Base-by-base conservation (phyloP, 2,888 invertebrate genomes). In the Scaptomyza polygonia region DNA sequence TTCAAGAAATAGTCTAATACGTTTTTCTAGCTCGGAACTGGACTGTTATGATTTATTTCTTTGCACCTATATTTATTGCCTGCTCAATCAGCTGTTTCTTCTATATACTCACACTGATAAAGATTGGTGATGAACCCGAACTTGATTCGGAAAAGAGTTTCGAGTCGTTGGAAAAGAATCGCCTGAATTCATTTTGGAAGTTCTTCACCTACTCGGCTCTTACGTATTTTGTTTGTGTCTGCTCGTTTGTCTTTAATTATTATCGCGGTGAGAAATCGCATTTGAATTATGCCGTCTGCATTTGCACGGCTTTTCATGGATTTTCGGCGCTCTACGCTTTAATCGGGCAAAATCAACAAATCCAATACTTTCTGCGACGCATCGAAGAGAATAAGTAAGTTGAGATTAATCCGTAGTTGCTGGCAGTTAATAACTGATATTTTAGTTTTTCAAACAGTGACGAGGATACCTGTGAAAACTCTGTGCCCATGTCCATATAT, bases 11-110 rank as follows among this genome's bases (percentile, higher is more conserved):
- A 21, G 6, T 5, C 9, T 18, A 27, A 3, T 1, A 3, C 1
- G 11, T 16, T n/a, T n/a, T 66, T 65, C 0, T n/a, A 90, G 90
- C 90, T 0, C 85, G 89, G 30, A 84, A 88, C 39, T 90, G 89
- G 86, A 85, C 88, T 9, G 86, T 91, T n/a, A 82, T 90, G 82
- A 62, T 90, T 4, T 91, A 91, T 53, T 84, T 91, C 57, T 91
- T 89, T 74, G 84, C 73, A 0, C 91, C 91, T 1, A 81, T 91
- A 3, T 75, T 91, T 3, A 63, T 91, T 36, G 81, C 90, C 29
- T 90, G 88, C 8, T 75, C 78, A 12, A 72, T 90, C 9, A 72
- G 79, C 45, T 62, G 72, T 2, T 88, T 89, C 57, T 89, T 89
- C 56, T 87, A 90, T 43, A 76, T 90, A 5, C 59, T 89, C 3